Conservation (phyloP, 2,888 invertebrate species). For the Mythimna albipuncta region DNA sequence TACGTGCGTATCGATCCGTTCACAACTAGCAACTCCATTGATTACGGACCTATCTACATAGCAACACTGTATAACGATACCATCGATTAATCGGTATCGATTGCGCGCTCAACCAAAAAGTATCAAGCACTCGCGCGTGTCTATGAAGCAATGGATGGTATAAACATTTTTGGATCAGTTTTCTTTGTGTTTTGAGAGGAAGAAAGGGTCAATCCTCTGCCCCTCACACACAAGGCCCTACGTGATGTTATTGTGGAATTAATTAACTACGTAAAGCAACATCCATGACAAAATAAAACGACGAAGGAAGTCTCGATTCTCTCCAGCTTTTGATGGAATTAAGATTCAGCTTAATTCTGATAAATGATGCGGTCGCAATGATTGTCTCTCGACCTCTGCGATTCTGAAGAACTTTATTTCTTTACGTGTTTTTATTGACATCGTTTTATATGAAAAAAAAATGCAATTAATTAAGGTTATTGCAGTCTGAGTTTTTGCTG, state of each 20-base stretch:
- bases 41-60: constrained; percentile 69
- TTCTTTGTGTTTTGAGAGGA: constrained; percentile 34
- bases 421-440: constrained; percentile 56
- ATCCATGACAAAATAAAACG: constrained; percentile 69
- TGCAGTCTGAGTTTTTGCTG: constrained; percentile 48
- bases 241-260: constrained; percentile 83
- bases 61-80: constrained; percentile 64
- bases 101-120: constrained; percentile 34
- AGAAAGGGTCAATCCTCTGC: constrained; percentile 70
- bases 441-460: constrained; percentile 50
- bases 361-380: constrained; percentile 62
- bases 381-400: constrained; percentile 61
- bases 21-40: constrained; percentile 63
- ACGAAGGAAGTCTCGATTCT: constrained; percentile 68
- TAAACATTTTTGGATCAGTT: constrained; percentile 18
- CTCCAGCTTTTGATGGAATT: constrained; percentile 59
- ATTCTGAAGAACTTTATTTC: constrained; percentile 47
- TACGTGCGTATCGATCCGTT: constrained; percentile 77
- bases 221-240: constrained; percentile 73
- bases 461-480: constrained; percentile 51
- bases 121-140: constrained; percentile 27
- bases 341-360: constrained; percentile 62
- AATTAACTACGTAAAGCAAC: constrained; percentile 75
- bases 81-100: constrained; percentile 40
- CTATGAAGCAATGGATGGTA: constrained; percentile 36